Conservation (phyloP, 35 echinoderm and acorn worm genomes). For the Acanthaster planci region DNA sequence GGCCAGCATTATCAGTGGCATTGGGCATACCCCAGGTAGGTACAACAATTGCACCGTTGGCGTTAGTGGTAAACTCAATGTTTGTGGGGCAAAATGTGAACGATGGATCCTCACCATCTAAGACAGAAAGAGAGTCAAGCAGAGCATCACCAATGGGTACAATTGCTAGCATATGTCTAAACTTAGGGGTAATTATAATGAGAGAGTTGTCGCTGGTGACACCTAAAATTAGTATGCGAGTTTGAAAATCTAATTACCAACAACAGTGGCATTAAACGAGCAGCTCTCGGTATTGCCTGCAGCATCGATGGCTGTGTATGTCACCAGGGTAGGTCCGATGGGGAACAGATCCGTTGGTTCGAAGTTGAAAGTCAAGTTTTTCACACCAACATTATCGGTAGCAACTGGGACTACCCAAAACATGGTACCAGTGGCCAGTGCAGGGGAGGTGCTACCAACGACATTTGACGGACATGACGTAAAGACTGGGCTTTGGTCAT, state of each 20-base stretch:
- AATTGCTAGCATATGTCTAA: too few species aligned
- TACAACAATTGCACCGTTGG: too few species aligned
- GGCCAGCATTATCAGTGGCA: too few species aligned
- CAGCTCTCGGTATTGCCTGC: slow-evolving; percentile 15
- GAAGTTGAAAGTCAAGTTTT: slow-evolving; percentile 25
- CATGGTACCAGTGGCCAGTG: neutral
- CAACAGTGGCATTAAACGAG: slow-evolving; percentile 3
- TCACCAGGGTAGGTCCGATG: slow-evolving; percentile 21
- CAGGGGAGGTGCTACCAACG: neutral
- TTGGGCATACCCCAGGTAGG: too few species aligned
- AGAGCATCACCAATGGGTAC: too few species aligned
- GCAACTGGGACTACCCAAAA: neutral
- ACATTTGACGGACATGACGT: neutral
- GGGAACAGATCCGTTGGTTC: slow-evolving; percentile 24
- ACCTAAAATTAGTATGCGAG: neutral
- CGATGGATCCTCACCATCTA: too few species aligned
- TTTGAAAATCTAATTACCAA: slow-evolving; percentile 9
- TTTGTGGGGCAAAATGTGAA: too few species aligned
- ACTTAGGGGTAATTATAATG: too few species aligned
- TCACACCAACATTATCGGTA: slow-evolving; percentile 21
- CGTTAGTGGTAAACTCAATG: too few species aligned
- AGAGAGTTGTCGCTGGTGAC: too few species aligned
- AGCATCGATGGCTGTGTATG: slow-evolving; percentile 31
- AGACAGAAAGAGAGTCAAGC: too few species aligned
- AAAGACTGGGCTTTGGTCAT: neutral